Evolutionary conservation across 2,113 vertebrate genomes (phyloP).

Genomic region (Grantiella picta): DNA sequence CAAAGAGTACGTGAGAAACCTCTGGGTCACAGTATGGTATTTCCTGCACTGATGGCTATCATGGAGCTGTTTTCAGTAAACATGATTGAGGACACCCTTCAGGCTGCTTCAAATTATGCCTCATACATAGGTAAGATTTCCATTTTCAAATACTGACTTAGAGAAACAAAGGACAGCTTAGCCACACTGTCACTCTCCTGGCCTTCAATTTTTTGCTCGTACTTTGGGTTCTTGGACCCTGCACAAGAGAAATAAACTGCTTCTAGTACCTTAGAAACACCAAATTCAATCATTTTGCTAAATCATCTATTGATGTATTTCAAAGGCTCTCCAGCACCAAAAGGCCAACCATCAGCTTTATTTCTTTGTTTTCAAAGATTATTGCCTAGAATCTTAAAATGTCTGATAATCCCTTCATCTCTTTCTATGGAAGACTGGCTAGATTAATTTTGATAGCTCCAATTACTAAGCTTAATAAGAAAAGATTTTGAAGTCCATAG

Average conservation of each 20-base stretch:
- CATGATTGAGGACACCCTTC: not conserved
- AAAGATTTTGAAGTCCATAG: not conserved
- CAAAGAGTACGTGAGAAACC: not conserved
- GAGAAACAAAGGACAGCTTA: not conserved
- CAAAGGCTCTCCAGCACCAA: not conserved
- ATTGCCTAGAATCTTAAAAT: not conserved
- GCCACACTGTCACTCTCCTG: not conserved
- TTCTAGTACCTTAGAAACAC: not conserved
- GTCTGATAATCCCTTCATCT: not conserved
- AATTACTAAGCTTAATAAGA: not conserved
- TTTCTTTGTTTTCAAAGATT: not conserved
- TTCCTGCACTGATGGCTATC: not conserved
- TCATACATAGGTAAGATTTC: not conserved
- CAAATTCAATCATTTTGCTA: not conserved
- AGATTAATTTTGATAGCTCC: not conserved
- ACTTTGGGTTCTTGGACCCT: not conserved
- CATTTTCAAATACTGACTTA: not conserved
- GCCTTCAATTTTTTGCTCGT: not conserved
- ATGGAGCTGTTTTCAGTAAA: not conserved
- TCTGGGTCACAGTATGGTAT: not conserved
- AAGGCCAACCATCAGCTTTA: not conserved
- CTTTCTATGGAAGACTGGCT: not conserved
- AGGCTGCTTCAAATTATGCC: not conserved
- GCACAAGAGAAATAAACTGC: not conserved
- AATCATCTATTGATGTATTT: not conserved